Conservation (phyloP, 2,888 invertebrate species). For the Bibio marci region DNA sequence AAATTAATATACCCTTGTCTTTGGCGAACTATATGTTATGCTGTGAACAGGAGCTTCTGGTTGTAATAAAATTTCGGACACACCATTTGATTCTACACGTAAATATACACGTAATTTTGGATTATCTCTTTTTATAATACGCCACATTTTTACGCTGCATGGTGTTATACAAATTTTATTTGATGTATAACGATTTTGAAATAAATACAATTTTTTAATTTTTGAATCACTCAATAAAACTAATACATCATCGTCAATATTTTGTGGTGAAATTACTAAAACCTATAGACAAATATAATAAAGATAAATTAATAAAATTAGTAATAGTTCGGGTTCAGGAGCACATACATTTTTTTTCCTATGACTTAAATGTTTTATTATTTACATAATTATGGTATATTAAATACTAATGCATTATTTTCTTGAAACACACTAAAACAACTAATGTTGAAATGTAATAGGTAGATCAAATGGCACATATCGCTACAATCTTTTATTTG, state of each 20-base stretch:
- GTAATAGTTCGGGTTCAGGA: too few species aligned
- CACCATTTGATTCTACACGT: conserved; percentile 39
- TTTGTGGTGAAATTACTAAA: conserved; percentile 51
- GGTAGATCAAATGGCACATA: too few species aligned
- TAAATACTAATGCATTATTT: too few species aligned
- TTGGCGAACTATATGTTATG: conserved; percentile 44
- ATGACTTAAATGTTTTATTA: too few species aligned
- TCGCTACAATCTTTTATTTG: too few species aligned
- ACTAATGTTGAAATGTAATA: too few species aligned
- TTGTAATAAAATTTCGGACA: conserved; percentile 46
- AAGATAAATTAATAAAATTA: too few species aligned
- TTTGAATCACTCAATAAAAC: conserved; percentile 43
- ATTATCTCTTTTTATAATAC: conserved; percentile 34
- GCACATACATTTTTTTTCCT: too few species aligned
- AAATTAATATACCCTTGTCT: conserved; percentile 37
- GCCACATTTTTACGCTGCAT: conserved; percentile 32
- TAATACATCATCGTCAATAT: conserved; percentile 53
- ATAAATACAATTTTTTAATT: conserved; percentile 47
- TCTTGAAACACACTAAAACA: too few species aligned
- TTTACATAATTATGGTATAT: too few species aligned
- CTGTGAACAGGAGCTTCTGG: conserved; percentile 49
- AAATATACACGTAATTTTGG: conserved; percentile 49
- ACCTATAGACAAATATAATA: conserved; percentile 31
- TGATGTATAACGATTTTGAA: conserved; percentile 55
- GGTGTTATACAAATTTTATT: conserved; percentile 33